Evolutionary conservation across 2,797 vertebrate genomes (phyloP), one percentile per base, ranked within the genome.

Genomic region (Aldrovandia affinis): DNA sequence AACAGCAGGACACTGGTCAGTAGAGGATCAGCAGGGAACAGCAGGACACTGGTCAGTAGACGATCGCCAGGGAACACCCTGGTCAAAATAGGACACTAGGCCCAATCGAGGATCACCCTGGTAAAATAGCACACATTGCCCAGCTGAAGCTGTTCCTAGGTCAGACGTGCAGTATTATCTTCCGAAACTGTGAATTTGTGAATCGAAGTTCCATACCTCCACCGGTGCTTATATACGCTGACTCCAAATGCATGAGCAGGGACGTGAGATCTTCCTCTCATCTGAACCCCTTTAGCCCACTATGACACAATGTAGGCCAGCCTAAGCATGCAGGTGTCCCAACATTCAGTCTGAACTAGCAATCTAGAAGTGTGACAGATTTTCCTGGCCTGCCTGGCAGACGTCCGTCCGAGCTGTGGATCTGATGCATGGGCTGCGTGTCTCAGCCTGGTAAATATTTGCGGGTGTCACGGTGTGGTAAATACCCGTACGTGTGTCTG

Each of bases 61-160:
- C 6, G 47, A 14, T 65, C 61, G 30, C n/a, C 20, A n/a, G 7
- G 28, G 61, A 10, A 12, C 28, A 39, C 36, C 33, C n/a, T n/a
- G n/a, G n/a, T n/a, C n/a, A n/a, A n/a, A n/a, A n/a, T n/a, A 39
- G 70, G 70, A 75, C 55, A 57, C 73, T 47, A 77, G 39, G 22
- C 73, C 47, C 22, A 42, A 25, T 10, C 44, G 65, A 70, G 73
- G 36, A 44, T 77, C 73, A n/a, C 73, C 22, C 73, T 44, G 39
- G 42, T 47, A n/a, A 20, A 8, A 12, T 39, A 77, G 39, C 20
- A 77, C 39, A 25, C 10, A n/a, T 0, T 47, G 73, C 73, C 8
- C 39, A 44, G 39, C 8, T 9, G 39, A n/a, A 47, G 42, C 73
- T 44, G 73, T 22, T 39, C 63, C 30, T 28, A 15, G 68, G 68